phyloP scores from a whole-genome alignment of 2,888 invertebrate species.

The Cantharis rufa region DNA sequence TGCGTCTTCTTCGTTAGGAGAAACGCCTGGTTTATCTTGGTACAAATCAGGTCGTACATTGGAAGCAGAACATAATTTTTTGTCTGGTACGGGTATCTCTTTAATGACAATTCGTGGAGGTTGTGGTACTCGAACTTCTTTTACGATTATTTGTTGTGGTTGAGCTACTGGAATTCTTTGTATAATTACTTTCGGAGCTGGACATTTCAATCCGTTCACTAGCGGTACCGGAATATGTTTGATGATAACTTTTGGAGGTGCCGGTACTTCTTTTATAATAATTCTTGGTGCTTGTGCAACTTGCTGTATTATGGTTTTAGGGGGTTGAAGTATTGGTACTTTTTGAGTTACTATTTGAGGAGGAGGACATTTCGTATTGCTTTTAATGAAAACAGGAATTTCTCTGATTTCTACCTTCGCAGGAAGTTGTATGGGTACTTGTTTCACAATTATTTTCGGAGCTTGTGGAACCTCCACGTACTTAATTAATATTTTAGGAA shows the following conservation, averaged over 20 bases:
- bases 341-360: conserved; percentile 1
- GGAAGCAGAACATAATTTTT: neutral
- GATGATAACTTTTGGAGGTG: neutral
- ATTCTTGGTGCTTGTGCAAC: conserved; percentile 8
- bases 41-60: neutral
- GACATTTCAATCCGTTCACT: neutral
- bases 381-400: conserved; percentile 11
- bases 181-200: conserved; percentile 7
- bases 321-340: conserved; percentile 6
- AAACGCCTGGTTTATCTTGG: neutral
- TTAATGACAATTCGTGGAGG: neutral
- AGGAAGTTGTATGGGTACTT: neutral
- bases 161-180: neutral
- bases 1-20: neutral
- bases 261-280: conserved; percentile 5
- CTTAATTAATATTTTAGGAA: conserved; percentile 5
- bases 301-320: conserved; percentile 6
- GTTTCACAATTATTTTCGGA: conserved; percentile 11
- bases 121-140: conserved; percentile 1
- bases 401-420: neutral
- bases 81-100: neutral
- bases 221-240: neutral
- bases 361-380: neutral
- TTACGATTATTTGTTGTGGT: neutral
- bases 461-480: conserved; percentile 3